Base-by-base conservation (phyloP, 2,797 vertebrate species). In the Pseudochaenichthys georgianus region DNA sequence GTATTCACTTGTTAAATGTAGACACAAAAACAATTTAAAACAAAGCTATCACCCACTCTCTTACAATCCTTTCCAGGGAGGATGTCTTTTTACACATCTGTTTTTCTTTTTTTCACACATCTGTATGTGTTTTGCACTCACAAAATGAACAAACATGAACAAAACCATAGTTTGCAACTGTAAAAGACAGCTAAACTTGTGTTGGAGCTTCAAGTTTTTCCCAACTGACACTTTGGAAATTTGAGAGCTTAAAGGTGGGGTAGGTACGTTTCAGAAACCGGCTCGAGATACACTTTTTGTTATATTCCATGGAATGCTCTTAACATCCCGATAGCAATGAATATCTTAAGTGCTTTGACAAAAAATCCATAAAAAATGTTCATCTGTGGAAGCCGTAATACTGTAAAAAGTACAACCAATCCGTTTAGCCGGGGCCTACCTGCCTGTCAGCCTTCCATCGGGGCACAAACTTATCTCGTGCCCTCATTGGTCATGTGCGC, bases 1-100 rank as follows among this genome's bases (percentile, higher is more conserved):
- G 16, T 17, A 64, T 69, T 55, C 34, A 70, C 68, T 63, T 16
- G 57, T 60, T 77, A 68, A 55, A 68, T 48, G 5, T 19, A 61
- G 13, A 48, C 21, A 34, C 9, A 28, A 2, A 17, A 38, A 38
- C 8, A 38, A 34, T 38, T 38, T 7, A 7, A 38, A 38, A 38
- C 8, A 9, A 38, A 38, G 13, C 11, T 34, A 46, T 23, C 2
- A 61, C 3, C 5, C 19, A 42, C 12, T 28, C 16, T 19, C 13
- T 31, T 57, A 42, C 3, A 59, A 45, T 5, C 4, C 2, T 16
- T 55, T 51, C 11, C 5, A 23, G 2, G n/a, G n/a, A 57, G 41
- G 68, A 59, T 54, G 38, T 34, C 34, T 9, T 38, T 38, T 38
- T 38, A 38, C 34, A 38, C 34, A 11, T 28, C 7, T 21, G 17